These are phyloP conservation scores for Choloepus hoffmanni DNA, from an alignment of 2,113 vertebrate species.

Conservation along the genomic window DNA sequence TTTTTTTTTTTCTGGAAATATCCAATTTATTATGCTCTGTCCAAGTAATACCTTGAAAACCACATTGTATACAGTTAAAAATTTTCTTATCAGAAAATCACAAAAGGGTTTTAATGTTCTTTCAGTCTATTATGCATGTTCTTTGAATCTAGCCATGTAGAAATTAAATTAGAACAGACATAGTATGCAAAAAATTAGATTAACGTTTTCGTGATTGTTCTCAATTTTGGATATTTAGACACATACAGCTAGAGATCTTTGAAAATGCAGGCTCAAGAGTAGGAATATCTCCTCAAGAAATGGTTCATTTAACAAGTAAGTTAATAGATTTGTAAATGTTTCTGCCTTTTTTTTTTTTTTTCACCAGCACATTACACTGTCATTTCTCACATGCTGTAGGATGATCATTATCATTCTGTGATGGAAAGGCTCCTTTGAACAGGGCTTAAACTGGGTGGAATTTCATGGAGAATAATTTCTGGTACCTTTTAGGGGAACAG, in stretches of 20 bases:
- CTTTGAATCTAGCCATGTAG: slow-evolving; percentile 42
- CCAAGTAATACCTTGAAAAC: neutral
- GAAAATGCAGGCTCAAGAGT: slow-evolving; percentile 23
- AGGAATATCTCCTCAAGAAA: slow-evolving; percentile 38
- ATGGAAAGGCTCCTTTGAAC: slow-evolving; percentile 5
- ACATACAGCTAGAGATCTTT: slow-evolving; percentile 43
- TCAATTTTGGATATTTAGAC: slow-evolving; percentile 52
- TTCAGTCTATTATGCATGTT: neutral
- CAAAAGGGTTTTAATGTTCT: slow-evolving; percentile 39
- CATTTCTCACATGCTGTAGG: slow-evolving; percentile 15
- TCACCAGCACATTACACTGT: neutral
- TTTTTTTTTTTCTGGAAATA: slow-evolving; percentile 25
- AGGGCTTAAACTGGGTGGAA: neutral
- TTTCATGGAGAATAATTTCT: slow-evolving; percentile 55
- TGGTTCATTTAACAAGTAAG: slow-evolving; percentile 62
- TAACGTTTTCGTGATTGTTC: slow-evolving; percentile 45
- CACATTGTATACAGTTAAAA: slow-evolving; percentile 1
- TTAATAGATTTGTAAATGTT: slow-evolving; percentile 46
- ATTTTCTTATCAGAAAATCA: slow-evolving; percentile 55
- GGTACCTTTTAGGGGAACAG: neutral
- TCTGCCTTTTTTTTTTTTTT: neutral
- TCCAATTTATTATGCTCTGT: slow-evolving; percentile 28
- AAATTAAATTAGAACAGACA: slow-evolving; percentile 23
- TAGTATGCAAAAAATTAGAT: slow-evolving; percentile 51
- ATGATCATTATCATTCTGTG: neutral